phyloP scores from a whole-genome alignment of 2,888 invertebrate genomes.

The Lacanobia wlatinum region DNA sequence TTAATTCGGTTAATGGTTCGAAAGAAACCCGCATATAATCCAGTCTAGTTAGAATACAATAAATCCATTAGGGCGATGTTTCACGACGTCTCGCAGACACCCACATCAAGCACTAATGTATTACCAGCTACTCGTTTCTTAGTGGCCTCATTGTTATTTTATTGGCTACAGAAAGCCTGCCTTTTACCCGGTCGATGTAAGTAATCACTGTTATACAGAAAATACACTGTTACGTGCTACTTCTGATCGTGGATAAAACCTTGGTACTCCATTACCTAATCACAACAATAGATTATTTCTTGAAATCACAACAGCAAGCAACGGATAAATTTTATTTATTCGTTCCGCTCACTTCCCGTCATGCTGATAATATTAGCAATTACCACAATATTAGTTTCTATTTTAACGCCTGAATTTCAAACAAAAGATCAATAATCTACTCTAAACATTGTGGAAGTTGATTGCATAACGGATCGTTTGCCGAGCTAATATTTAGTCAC shows the following conservation, averaged over 20 bases:
- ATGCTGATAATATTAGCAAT: slow-evolving; percentile 40
- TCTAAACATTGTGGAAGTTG: slow-evolving; percentile 26
- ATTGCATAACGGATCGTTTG: slow-evolving; percentile 30
- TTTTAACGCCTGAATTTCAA: slow-evolving; percentile 41
- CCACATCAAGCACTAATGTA: slow-evolving; percentile 50
- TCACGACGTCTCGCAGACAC: slow-evolving; percentile 39
- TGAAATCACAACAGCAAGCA: slow-evolving; percentile 23
- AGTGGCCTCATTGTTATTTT: slow-evolving; percentile 59
- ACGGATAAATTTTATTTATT: slow-evolving; percentile 38
- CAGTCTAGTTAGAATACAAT: slow-evolving; percentile 47
- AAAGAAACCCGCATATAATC: slow-evolving; percentile 24
- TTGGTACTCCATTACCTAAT: slow-evolving; percentile 50
- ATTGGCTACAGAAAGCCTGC: slow-evolving; percentile 55
- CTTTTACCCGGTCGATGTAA: slow-evolving; percentile 53
- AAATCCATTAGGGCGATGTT: slow-evolving; percentile 49
- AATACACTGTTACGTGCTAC: slow-evolving; percentile 33
- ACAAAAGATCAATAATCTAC: slow-evolving; percentile 41
- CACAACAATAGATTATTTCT: slow-evolving; percentile 41
- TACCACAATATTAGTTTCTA: slow-evolving; percentile 46
- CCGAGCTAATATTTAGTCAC: slow-evolving; percentile 10
- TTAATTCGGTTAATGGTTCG: slow-evolving; percentile 15
- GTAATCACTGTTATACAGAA: slow-evolving; percentile 50
- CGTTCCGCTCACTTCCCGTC: slow-evolving; percentile 36
- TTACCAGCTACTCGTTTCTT: slow-evolving; percentile 47
- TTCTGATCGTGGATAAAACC: slow-evolving; percentile 38